A percentile compares a stretch with the other conserved stretches of the same genome.
These are phyloP conservation scores for Cyrtonyx montezumae DNA, from an alignment of 2,113 vertebrate genomes.

Conservation along the genomic window DNA sequence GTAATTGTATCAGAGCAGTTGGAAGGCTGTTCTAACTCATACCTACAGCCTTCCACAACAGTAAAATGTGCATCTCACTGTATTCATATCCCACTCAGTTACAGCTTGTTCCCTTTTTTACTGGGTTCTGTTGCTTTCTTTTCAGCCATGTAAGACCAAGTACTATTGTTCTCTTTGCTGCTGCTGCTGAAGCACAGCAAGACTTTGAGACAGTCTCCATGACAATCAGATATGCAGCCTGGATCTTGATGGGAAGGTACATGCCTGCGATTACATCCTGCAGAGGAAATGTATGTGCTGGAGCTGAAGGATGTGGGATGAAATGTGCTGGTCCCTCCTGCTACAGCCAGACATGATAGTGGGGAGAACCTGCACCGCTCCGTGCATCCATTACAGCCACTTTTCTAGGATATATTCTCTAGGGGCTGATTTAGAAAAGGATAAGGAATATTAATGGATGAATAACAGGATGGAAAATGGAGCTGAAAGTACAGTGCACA, in stretches of 20 bases:
- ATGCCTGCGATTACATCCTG: background rate
- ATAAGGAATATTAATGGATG: background rate
- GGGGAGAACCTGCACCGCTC: background rate
- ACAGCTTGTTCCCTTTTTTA: background rate
- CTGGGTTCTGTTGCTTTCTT: background rate
- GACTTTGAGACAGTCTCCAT: conserved; percentile 55
- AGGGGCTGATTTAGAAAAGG: background rate
- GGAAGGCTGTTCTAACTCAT: background rate
- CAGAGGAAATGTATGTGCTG: background rate
- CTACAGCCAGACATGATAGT: accelerated
- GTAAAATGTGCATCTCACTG: background rate
- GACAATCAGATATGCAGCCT: conserved; percentile 28
- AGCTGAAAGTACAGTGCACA: background rate
- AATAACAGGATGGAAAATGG: background rate
- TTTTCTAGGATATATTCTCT: background rate
- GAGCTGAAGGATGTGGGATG: background rate
- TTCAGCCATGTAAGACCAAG: background rate
- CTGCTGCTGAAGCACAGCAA: conserved; percentile 10
- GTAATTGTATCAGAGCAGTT: background rate
- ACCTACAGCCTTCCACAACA: background rate
- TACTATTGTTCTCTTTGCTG: conserved; percentile 11
- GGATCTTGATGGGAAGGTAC: background rate
- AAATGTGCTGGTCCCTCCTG: background rate
- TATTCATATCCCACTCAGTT: background rate
- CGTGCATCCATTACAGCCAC: background rate